Conservation (phyloP, 1,140 invertebrate genomes). For the Glossosoma conforme region DNA sequence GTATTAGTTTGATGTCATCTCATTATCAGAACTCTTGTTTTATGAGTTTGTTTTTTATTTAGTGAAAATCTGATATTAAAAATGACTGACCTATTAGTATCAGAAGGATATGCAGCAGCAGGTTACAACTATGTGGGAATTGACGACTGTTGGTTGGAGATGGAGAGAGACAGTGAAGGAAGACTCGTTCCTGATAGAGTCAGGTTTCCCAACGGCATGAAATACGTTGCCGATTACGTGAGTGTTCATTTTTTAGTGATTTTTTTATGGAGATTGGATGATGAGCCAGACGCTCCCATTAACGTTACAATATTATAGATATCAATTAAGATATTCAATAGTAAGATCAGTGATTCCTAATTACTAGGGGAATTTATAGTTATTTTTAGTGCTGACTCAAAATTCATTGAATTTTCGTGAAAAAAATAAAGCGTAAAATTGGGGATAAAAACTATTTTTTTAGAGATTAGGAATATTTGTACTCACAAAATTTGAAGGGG, state of each 20-base stretch:
- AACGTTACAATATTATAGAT: too few species aligned
- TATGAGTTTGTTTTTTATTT: too few species aligned
- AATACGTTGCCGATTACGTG: conserved; percentile 76
- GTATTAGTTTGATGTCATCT: too few species aligned
- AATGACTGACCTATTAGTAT: conserved; percentile 73
- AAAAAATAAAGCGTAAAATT: too few species aligned
- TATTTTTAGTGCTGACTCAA: too few species aligned
- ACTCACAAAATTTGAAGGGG: too few species aligned
- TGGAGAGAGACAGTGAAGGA: conserved; percentile 58
- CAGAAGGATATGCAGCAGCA: conserved; percentile 71
- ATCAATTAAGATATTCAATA: background rate
- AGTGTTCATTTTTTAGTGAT: conserved; percentile 37
- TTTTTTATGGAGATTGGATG: background rate
- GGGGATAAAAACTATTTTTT: too few species aligned
- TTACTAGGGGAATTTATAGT: background rate
- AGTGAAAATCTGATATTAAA: conserved; percentile 76
- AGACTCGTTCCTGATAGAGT: conserved; percentile 66
- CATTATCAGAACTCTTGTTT: too few species aligned
- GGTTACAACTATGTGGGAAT: conserved; percentile 85
- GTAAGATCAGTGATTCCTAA: background rate
- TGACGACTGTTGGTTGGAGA: conserved; percentile 85
- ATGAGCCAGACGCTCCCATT: too few species aligned
- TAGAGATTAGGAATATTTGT: too few species aligned
- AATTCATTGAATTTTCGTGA: too few species aligned
- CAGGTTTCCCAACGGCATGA: conserved; percentile 81